These are phyloP conservation scores for Drosophila yooni DNA, from an alignment of 2,888 invertebrate genomes.

Conservation along the genomic window DNA sequence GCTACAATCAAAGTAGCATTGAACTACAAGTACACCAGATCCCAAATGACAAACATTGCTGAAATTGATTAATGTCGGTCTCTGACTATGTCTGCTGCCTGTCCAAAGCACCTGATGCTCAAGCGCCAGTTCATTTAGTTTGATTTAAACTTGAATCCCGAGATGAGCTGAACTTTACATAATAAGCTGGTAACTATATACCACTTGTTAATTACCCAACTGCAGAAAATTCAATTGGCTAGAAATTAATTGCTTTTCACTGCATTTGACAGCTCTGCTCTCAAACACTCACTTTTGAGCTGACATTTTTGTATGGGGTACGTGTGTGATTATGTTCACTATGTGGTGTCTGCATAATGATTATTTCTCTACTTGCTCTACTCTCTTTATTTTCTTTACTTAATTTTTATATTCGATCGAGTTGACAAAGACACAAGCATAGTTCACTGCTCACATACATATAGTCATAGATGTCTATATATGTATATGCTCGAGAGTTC, in stretches of 20 bases:
- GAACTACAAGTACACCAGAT: slow-evolving; percentile 7
- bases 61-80: slow-evolving; percentile 70
- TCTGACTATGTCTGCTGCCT: slow-evolving; percentile 34
- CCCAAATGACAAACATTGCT: slow-evolving; percentile 19
- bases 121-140: slow-evolving; percentile 32
- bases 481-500: slow-evolving; percentile 59
- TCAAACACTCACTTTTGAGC: slow-evolving; percentile 1
- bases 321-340: slow-evolving; percentile 48
- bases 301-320: slow-evolving; percentile 7
- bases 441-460: slow-evolving; percentile 53
- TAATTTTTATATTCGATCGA: slow-evolving; percentile 6
- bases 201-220: slow-evolving; percentile 6
- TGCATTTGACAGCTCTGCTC: slow-evolving; percentile 1
- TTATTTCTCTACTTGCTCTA: slow-evolving; percentile 55
- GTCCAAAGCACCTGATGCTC: slow-evolving; percentile 41
- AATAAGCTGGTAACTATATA: neutral
- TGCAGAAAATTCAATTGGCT: too few species aligned
- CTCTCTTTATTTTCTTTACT: neutral
- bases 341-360: slow-evolving; percentile 16
- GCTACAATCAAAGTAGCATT: slow-evolving; percentile 41
- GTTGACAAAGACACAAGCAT: slow-evolving; percentile 33
- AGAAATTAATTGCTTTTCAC: neutral
- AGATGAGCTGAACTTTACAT: neutral
- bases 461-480: neutral
- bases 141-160: slow-evolving; percentile 31